Percentiles rank a stretch among this genome's conserved stretches.
These are phyloP conservation scores for Corythornis madagascariensis DNA, from an alignment of 2,113 vertebrate species.

Conservation along the genomic window DNA sequence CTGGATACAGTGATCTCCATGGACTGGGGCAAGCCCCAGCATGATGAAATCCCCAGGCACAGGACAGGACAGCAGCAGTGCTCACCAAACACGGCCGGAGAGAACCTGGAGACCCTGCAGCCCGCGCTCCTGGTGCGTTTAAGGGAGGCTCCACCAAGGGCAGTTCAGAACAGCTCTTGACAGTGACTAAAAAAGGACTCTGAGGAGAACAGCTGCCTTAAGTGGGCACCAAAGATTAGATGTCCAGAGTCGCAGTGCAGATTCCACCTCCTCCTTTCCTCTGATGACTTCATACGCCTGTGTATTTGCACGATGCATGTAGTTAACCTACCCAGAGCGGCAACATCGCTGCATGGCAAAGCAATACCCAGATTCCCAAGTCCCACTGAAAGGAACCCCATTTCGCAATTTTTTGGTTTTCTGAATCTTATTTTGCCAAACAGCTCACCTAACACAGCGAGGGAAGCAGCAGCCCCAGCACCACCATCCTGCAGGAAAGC, in stretches of 20 bases:
- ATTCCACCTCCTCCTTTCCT: neutral
- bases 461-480: neutral
- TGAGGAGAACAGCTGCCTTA: neutral
- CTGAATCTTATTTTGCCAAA: neutral
- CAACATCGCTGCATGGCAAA: neutral
- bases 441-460: neutral
- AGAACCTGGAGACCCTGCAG: neutral
- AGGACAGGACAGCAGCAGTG: neutral
- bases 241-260: neutral
- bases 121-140: fast-evolving
- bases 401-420: neutral
- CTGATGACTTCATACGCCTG: fast-evolving
- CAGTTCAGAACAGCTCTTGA: neutral
- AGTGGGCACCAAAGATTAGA: neutral
- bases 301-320: neutral
- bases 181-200: neutral
- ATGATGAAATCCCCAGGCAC: fast-evolving
- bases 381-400: neutral
- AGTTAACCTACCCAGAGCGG: neutral
- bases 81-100: fast-evolving
- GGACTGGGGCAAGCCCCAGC: neutral
- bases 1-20: neutral
- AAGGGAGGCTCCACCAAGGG: neutral
- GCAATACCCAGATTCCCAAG: neutral
- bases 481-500: neutral